Evolutionary conservation across 2,113 vertebrate genomes (phyloP).

Genomic region (Ceyx melanurus): DNA sequence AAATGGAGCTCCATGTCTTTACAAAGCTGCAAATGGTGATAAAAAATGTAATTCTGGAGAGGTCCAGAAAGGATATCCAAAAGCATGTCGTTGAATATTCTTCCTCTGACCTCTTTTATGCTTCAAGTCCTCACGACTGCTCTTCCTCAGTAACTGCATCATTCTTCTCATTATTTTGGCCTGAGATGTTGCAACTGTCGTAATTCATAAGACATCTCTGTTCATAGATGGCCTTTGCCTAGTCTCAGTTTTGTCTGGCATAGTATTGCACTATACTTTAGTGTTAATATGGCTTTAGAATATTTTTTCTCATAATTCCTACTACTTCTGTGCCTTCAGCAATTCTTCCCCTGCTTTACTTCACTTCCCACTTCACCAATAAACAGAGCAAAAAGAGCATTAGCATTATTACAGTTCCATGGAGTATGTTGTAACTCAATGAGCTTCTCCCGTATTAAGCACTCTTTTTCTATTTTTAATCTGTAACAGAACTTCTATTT

Average conservation of each 20-base stretch:
- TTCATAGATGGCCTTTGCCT: background rate
- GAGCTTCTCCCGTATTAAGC: background rate
- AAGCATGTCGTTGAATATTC: background rate
- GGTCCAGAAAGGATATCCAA: background rate
- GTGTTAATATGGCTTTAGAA: background rate
- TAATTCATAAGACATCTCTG: background rate
- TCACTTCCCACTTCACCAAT: conserved; percentile 6
- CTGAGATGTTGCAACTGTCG: background rate
- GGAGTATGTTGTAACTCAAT: background rate
- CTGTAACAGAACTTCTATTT: background rate
- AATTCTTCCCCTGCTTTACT: background rate
- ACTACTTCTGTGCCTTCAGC: background rate
- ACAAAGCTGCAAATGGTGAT: background rate
- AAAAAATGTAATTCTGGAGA: background rate
- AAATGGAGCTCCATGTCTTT: background rate
- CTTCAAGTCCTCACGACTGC: background rate
- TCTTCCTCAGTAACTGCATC: background rate
- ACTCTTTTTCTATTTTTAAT: conserved; percentile 11
- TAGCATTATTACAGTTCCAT: background rate
- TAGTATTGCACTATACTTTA: background rate
- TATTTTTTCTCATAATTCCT: background rate
- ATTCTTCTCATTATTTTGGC: background rate
- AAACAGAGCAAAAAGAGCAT: background rate
- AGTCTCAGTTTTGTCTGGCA: background rate
- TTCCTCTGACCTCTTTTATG: background rate